phyloP scores from a whole-genome alignment of 2,888 invertebrate species.

The Chrysolina oricalcia region DNA sequence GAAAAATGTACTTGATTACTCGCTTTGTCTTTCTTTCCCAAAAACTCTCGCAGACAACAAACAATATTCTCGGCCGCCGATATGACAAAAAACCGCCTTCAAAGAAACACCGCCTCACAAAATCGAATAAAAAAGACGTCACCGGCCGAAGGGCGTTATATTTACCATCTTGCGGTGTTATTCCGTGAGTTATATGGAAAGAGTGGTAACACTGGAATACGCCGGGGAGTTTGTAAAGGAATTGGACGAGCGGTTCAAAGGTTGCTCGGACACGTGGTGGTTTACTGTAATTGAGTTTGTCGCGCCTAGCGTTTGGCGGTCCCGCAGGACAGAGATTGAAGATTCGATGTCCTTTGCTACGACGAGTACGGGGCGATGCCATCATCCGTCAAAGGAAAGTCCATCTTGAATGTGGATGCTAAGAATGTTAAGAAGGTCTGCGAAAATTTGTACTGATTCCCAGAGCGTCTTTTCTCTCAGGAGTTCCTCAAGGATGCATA shows the following conservation, averaged over 20 bases:
- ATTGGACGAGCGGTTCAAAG: conserved; percentile 63
- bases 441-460: too few relatives aligned
- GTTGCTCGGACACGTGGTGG: conserved; percentile 67
- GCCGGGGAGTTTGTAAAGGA: conserved; percentile 47
- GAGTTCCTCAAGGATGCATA: too few relatives aligned
- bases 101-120: conserved; percentile 29
- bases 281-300: conserved; percentile 68
- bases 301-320: conserved; percentile 63
- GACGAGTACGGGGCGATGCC: conserved; percentile 24
- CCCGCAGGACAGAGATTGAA: conserved; percentile 58
- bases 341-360: conserved; percentile 36
- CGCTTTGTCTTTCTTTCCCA: neutral
- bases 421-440: too few relatives aligned
- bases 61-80: conserved; percentile 1
- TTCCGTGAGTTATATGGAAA: conserved; percentile 41
- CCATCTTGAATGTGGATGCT: conserved; percentile 28
- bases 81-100: conserved; percentile 26
- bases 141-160: conserved; percentile 38
- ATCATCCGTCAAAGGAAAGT: conserved; percentile 44
- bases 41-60: neutral
- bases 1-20: neutral
- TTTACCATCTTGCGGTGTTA: conserved; percentile 41
- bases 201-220: conserved; percentile 34
- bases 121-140: conserved; percentile 40
- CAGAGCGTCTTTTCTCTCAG: too few relatives aligned